Evolutionary conservation across 2,113 vertebrate species (phyloP).

Genomic region (Myxocyprinus asiaticus): DNA sequence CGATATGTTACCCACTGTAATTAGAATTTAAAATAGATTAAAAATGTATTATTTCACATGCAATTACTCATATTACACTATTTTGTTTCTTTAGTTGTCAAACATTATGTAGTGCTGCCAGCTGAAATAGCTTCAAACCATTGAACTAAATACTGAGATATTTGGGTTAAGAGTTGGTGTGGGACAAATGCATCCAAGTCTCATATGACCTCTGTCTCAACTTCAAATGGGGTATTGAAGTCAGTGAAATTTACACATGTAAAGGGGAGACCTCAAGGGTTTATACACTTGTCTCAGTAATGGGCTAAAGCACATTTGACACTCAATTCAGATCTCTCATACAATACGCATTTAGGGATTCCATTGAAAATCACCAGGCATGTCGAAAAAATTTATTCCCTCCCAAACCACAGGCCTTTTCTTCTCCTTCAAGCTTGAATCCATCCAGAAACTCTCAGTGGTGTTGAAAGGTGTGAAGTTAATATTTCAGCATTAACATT

Average conservation of each 20-base stretch:
- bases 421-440: slow-evolving; percentile 11
- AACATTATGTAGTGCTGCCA: neutral
- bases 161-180: slow-evolving; percentile 22
- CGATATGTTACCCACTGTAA: neutral
- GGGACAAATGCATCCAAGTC: slow-evolving; percentile 14
- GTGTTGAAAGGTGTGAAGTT: neutral
- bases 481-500: slow-evolving; percentile 1
- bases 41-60: neutral
- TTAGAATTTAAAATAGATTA: neutral
- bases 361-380: slow-evolving; percentile 37
- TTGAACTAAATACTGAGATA: slow-evolving; percentile 32
- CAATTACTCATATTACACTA: neutral
- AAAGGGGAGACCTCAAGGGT: slow-evolving; percentile 29
- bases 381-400: slow-evolving; percentile 44
- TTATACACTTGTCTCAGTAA: slow-evolving; percentile 35
- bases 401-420: slow-evolving; percentile 6
- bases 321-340: slow-evolving; percentile 15
- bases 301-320: slow-evolving; percentile 31
- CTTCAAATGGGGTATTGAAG: slow-evolving; percentile 24
- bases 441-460: neutral
- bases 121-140: slow-evolving; percentile 2
- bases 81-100: neutral
- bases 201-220: slow-evolving; percentile 37
- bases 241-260: slow-evolving; percentile 40
- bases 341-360: slow-evolving; percentile 30